Base-by-base conservation (phyloP, 2,888 invertebrate species). In the Caradrina kadenii region DNA sequence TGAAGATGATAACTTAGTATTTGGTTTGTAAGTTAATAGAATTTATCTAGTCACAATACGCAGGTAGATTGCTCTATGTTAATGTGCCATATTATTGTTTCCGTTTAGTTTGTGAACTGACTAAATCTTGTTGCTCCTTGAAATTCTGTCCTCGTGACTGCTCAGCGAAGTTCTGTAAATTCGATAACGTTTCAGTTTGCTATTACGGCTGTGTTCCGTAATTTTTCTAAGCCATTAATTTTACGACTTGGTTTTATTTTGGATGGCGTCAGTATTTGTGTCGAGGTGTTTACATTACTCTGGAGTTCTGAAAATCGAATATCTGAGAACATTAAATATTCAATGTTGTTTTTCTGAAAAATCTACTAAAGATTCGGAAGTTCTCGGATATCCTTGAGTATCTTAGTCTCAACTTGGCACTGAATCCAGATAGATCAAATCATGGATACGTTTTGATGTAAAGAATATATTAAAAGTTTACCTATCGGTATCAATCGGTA, bases 211-310 rank as follows among this genome's bases (percentile, higher is more conserved):
- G 45, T 53, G 52, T 54, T 75, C 39, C 45, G 55, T 75, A 63
- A 63, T 77, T 69, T 76, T 79, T 75, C 62, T 75, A 60, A 56
- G 56, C 53, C 80, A 75, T 63, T 75, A 69, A 80, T 63, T 79
- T 76, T 60, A 76, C 49, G 60, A 60, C 68, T 56, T 54, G 42
- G 50, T 75, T 76, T 80, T 80, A 58, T 75, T 79, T 60, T 69
- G 21, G 50, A 31, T 60, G 17, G 60, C 26, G 48, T 53, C 39
- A 39, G 50, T 49, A 58, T 73, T 58, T 66, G 49, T 48, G 35
- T 54, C 42, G 59, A 61, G n/a, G 79, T 73, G 49, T 79, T 76
- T 49, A 61, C 42, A n/a, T 13, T 35, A 55, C 2, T 45, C 2
- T 55, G 10, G 42, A 42, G 42, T 15, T 45, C 45, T 17, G 45